Conservation (phyloP, 2,888 invertebrate species). For the Caenorhabditis angaria region DNA sequence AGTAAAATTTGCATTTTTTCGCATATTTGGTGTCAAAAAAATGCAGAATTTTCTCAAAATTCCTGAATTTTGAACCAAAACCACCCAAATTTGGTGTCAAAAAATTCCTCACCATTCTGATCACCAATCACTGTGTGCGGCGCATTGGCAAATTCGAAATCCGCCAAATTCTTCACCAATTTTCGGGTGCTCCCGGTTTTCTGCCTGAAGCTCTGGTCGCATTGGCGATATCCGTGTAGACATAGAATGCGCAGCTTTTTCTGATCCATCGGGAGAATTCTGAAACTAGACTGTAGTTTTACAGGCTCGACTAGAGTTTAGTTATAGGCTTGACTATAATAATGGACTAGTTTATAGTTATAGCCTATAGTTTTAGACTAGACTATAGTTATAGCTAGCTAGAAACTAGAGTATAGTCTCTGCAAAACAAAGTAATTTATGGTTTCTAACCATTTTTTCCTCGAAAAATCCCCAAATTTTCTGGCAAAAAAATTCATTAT, state of each 20-base stretch:
- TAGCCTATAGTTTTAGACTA: too few relatives aligned
- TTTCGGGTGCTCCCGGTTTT: constrained; percentile 67
- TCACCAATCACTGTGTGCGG: constrained; percentile 37
- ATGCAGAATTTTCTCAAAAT: background rate
- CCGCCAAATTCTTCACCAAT: constrained; percentile 51
- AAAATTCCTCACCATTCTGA: constrained; percentile 22
- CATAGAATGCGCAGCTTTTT: constrained; percentile 62
- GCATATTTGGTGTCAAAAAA: too few relatives aligned
- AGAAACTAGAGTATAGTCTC: too few relatives aligned
- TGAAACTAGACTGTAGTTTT: background rate
- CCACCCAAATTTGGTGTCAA: background rate
- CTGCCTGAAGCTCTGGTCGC: constrained; percentile 63
- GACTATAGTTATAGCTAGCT: too few relatives aligned
- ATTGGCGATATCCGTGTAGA: constrained; percentile 70
- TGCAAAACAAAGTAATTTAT: too few relatives aligned
- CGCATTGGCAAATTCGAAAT: constrained; percentile 55
- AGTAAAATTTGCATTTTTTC: too few relatives aligned
- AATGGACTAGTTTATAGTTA: too few relatives aligned
- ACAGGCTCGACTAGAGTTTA: too few relatives aligned
- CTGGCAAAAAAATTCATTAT: too few relatives aligned
- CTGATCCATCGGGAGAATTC: background rate
- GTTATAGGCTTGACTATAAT: too few relatives aligned
- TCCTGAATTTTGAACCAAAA: background rate
- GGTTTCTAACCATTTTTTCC: too few relatives aligned
- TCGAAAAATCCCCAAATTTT: too few relatives aligned